These are phyloP conservation scores for Acleris emargana DNA, from an alignment of 2,888 invertebrate species.

Conservation along the genomic window DNA sequence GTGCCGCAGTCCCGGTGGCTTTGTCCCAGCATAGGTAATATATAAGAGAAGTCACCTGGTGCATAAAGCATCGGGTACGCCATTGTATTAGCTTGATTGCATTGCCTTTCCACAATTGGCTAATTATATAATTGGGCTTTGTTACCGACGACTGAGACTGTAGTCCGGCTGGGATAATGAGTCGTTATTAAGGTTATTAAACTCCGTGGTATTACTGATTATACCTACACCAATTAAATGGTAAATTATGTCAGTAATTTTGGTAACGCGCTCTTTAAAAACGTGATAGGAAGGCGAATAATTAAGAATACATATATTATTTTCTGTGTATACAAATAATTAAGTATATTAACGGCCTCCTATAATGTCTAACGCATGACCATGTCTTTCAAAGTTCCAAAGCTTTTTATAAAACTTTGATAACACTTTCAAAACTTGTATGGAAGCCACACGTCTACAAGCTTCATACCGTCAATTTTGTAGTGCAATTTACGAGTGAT, in stretches of 20 bases:
- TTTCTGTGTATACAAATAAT: too few relatives aligned
- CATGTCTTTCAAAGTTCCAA: too few relatives aligned
- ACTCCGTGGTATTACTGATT: neutral
- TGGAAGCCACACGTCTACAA: neutral
- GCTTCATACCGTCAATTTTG: constrained; percentile 10
- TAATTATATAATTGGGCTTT: constrained; percentile 31
- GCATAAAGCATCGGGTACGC: constrained; percentile 32
- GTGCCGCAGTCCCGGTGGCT: neutral
- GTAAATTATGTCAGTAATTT: neutral
- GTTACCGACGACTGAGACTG: neutral
- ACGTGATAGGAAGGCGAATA: too few relatives aligned
- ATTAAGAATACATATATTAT: too few relatives aligned
- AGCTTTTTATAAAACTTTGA: too few relatives aligned
- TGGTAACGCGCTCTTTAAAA: neutral
- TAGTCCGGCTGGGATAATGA: neutral
- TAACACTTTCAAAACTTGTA: too few relatives aligned
- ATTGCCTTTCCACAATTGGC: constrained; percentile 28
- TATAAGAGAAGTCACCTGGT: constrained; percentile 11
- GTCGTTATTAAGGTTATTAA: constrained; percentile 9
- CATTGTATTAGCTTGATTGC: constrained; percentile 35
- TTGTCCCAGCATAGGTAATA: constrained; percentile 9
- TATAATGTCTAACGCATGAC: too few relatives aligned
- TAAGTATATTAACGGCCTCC: too few relatives aligned
- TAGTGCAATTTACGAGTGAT: constrained; percentile 13
- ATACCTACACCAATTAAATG: too few relatives aligned